Evolutionary conservation across 2,797 vertebrate genomes (phyloP), one percentile per base, ranked within the genome.

Genomic region (Vespertilio murinus): DNA sequence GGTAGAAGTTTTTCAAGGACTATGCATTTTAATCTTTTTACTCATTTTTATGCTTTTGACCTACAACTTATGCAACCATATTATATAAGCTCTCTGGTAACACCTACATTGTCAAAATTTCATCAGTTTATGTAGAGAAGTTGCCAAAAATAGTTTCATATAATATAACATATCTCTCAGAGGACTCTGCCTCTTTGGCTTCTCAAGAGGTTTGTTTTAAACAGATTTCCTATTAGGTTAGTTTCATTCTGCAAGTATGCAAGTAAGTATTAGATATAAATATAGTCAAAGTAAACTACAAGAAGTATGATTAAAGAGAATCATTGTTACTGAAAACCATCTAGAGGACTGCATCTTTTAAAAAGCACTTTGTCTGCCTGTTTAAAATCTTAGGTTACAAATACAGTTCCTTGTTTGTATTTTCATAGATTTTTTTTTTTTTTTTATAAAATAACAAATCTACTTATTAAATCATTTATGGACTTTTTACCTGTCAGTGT

Each of bases 51-150:
- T 95, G 65, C 74, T 93, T 95, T 88, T 96, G 96, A 97, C 96
- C 97, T 97, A 97, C 82, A 96, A 16, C 94, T 97, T 97, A 97
- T 2, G 92, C 85, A 97, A 97, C 42, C 77, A 95, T 93, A 93
- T 97, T 97, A 97, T 10, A 2, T 96, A 97, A 97, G 94, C 90
- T 95, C 96, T 91, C 65, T 59, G 86, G 67, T 95, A 95, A 95
- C 93, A 97, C 96, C 89, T 97, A 97, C 94, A 92, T 96, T 95
- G 94, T 97, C 65, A 94, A 61, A 97, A 97, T 96, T 96, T 74
- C 97, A 96, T 97, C 96, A 96, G 8, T 88, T 97, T 95, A 90
- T 95, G 74, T 95, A 96, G 94, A 91, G 35, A 88, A 92, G 61
- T 93, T 96, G 42, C 96, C 94, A 90, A 90, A 97, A 97, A 96